Conservation (phyloP, 2,888 invertebrate species). For the Tipula lateralis region DNA sequence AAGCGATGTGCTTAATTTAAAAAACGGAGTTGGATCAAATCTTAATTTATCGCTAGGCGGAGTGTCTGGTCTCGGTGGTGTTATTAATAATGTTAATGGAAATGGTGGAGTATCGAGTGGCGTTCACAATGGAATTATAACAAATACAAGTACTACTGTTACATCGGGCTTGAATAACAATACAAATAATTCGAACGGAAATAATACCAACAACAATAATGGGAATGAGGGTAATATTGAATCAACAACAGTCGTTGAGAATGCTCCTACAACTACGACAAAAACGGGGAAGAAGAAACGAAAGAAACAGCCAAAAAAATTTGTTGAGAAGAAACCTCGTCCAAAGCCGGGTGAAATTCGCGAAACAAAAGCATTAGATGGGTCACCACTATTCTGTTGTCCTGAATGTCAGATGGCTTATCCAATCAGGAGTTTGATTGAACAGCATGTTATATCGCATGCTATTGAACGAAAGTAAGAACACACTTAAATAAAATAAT, state of each 20-base stretch:
- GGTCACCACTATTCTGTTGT: constrained; percentile 79
- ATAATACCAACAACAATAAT: background rate
- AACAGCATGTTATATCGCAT: constrained; percentile 82
- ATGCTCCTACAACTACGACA: constrained; percentile 38
- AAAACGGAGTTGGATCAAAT: constrained; percentile 45
- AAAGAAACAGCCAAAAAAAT: constrained; percentile 53
- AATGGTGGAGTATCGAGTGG: constrained; percentile 38
- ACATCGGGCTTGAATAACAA: constrained; percentile 41
- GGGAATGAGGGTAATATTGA: constrained; percentile 32
- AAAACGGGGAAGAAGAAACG: constrained; percentile 49
- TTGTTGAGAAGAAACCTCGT: constrained; percentile 67
- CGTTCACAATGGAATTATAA: constrained; percentile 36
- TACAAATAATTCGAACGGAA: constrained; percentile 41
- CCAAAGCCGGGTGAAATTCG: constrained; percentile 57
- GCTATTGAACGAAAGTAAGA: constrained; percentile 67
- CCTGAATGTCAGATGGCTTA: constrained; percentile 88
- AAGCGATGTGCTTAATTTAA: constrained; percentile 44
- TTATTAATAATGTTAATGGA: constrained; percentile 36
- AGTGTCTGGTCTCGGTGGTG: constrained; percentile 37
- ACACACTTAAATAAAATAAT: too few relatives aligned
- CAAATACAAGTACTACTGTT: constrained; percentile 46
- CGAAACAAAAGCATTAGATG: constrained; percentile 64
- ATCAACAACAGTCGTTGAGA: constrained; percentile 36
- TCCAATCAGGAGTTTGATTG: constrained; percentile 75
- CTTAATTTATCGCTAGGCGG: constrained; percentile 48